Percentiles rank a stretch among this genome's conserved stretches.
Conservation (phyloP, 2,113 vertebrate genomes). For the Ciconia stormi region DNA sequence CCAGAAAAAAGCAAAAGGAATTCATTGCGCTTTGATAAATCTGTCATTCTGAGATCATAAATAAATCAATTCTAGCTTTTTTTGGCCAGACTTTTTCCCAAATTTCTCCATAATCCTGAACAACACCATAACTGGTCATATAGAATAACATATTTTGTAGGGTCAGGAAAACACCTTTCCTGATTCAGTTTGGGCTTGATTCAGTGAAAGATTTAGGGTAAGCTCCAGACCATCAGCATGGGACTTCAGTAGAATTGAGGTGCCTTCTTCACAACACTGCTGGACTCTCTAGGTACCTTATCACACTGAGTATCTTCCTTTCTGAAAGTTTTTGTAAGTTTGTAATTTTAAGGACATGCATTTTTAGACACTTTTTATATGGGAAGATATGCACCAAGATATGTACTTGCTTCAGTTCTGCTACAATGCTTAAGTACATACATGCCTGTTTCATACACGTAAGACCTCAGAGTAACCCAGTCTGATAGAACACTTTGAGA, state of each 20-base stretch:
- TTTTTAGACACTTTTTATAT: background rate
- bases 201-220: background rate
- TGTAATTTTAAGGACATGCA: background rate
- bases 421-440: accelerated
- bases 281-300: background rate
- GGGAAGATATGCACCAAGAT: background rate
- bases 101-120: background rate
- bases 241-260: background rate
- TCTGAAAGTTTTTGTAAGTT: background rate
- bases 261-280: background rate
- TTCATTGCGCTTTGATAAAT: background rate
- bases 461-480: background rate
- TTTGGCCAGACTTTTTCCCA: background rate
- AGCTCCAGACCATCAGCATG: background rate
- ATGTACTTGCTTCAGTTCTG: background rate
- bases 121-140: accelerated
- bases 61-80: background rate
- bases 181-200: background rate
- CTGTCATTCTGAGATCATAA: background rate
- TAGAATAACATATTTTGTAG: background rate
- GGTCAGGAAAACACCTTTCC: background rate
- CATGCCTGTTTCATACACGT: background rate
- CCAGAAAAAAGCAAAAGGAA: background rate
- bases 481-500: background rate
- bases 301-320: background rate